Evolutionary conservation across 1,140 invertebrate genomes (phyloP).

Genomic region (Dufourea novaeangliae): DNA sequence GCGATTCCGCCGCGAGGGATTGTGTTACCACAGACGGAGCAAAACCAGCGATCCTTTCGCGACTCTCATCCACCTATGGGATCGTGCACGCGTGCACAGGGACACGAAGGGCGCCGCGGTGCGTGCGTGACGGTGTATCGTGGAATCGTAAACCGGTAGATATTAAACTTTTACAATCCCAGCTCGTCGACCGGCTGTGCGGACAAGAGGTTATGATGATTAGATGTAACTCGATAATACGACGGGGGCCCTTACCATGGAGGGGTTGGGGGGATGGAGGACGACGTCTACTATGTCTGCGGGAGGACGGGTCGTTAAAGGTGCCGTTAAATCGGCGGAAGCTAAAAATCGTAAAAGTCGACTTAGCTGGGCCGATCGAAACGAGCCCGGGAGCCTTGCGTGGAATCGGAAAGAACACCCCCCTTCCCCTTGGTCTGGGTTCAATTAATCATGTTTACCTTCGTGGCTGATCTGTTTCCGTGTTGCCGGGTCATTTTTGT

Average conservation of each 20-base stretch:
- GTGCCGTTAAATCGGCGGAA: slow-evolving; percentile 79
- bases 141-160: slow-evolving; percentile 78
- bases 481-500: slow-evolving; percentile 16
- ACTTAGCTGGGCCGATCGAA: slow-evolving; percentile 8
- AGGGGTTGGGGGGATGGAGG: no score
- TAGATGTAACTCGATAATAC: slow-evolving; percentile 82
- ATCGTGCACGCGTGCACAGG: slow-evolving; percentile 14
- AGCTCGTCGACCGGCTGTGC: slow-evolving; percentile 65
- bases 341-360: slow-evolving; percentile 76
- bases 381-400: not conserved
- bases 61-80: not conserved
- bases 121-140: slow-evolving; percentile 66
- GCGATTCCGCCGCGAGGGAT: slow-evolving; percentile 24
- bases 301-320: slow-evolving; percentile 75
- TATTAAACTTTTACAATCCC: slow-evolving; percentile 81
- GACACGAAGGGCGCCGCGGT: slow-evolving; percentile 13
- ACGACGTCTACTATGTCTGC: slow-evolving; percentile 60
- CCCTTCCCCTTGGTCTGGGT: not conserved
- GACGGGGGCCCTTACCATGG: slow-evolving; percentile 51
- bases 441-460: slow-evolving; percentile 44
- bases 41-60: slow-evolving; percentile 29
- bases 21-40: slow-evolving; percentile 24
- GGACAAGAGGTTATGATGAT: slow-evolving; percentile 80
- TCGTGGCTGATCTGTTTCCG: slow-evolving; percentile 12
- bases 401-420: slow-evolving; percentile 12